Evolutionary conservation across 2,888 invertebrate species (phyloP), one percentile per base, ranked within the genome.

Genomic region (Xestia sexstrigata): DNA sequence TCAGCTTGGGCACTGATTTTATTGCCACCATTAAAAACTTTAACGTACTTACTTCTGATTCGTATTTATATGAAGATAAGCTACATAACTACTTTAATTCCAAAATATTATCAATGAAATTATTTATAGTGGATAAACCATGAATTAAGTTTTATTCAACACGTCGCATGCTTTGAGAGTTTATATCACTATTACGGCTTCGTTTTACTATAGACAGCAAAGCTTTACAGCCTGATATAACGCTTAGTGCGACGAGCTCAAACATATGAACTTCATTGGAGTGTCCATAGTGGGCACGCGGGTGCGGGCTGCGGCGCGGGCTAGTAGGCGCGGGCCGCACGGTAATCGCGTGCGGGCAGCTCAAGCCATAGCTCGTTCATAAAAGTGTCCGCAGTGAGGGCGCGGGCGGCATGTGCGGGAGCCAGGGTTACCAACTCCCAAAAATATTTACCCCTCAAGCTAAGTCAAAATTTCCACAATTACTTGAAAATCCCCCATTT

Each of bases 1-100:
- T 39, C 65, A 60, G 20, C 26, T 49, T 75, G 60, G 72, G 76
- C 74, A 83, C 76, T 78, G 88, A 88, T 89, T 87, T 85, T 82
- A 85, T 83, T 79, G 60, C 68, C n/a, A 39, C 67, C 63, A 77
- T 62, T 79, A 79, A 79, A 76, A 79, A 71, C 66, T 47, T 71
- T 58, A 62, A 63, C 20, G 63, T 65, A 45, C 76, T 75, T 77
- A 67, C 23, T 70, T 75, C 30, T 76, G 71, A 86, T 84, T 79
- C n/a, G 55, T 70, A 60, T 60, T 66, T 66, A 35, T 47, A 55
- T 70, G 30, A 70, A 66, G 69, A 84, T 78, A 76, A 79, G 82
- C 72, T 84, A 26, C 23, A n/a, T 77, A 35, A 47, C 30, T 52
- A 42, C 30, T 30, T 42, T 15, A 47, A 35, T 17, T 42, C 26